Percentiles rank a stretch among this genome's conserved stretches.
phyloP scores from a whole-genome alignment of 1,140 invertebrate species.

The Orius insidiosus region DNA sequence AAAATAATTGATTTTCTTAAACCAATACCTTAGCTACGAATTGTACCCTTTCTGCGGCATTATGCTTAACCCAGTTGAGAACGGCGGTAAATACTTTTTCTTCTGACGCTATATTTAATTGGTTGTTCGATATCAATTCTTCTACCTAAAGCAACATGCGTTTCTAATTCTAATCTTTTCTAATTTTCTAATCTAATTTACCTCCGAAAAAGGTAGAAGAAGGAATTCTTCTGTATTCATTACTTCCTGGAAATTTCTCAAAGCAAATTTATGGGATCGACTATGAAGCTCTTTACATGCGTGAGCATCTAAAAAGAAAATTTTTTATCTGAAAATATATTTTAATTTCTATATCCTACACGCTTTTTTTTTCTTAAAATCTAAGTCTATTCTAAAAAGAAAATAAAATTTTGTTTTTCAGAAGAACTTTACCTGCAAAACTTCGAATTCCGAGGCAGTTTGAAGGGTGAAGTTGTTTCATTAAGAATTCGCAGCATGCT shows the following conservation, averaged over 20 bases:
- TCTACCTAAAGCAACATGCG: conserved; percentile 30
- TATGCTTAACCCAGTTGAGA: conserved; percentile 46
- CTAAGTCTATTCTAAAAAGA: neutral
- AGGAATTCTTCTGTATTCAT: conserved; percentile 50
- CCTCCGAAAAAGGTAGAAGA: conserved; percentile 42
- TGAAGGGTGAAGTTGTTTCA: conserved; percentile 79
- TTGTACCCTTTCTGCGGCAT: conserved; percentile 33
- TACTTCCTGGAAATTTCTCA: conserved; percentile 53
- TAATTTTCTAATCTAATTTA: conserved; percentile 22
- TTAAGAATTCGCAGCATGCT: conserved; percentile 67
- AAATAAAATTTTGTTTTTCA: neutral
- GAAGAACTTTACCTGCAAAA: conserved; percentile 36
- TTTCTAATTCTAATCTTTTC: neutral
- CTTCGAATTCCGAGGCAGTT: conserved; percentile 61
- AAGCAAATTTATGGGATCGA: conserved; percentile 42
- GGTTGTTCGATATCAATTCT: conserved; percentile 43
- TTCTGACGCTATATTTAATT: conserved; percentile 46
- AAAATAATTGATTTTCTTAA: too few relatives aligned
- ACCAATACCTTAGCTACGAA: conserved; percentile 33
- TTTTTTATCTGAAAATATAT: neutral
- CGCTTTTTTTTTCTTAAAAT: neutral
- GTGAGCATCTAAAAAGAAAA: conserved; percentile 34
- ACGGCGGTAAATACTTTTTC: conserved; percentile 46
- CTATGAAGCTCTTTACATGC: conserved; percentile 45
- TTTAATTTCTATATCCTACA: neutral